Percentiles rank a stretch among this genome's conserved stretches.
Evolutionary conservation across 1,140 invertebrate genomes (phyloP).

Genomic region (Panagrolaimus sp.): DNA sequence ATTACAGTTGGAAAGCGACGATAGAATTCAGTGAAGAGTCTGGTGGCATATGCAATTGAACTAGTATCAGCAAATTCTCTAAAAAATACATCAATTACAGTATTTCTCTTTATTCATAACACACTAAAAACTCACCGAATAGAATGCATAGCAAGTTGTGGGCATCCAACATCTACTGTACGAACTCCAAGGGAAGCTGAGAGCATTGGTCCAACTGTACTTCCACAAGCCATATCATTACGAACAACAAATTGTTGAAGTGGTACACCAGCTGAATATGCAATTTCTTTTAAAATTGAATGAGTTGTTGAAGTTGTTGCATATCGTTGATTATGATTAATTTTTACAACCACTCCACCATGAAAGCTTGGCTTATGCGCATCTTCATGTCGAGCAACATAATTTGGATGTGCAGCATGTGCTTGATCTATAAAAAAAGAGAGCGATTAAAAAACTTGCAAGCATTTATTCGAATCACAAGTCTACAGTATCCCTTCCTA

Average conservation of each 20-base stretch:
- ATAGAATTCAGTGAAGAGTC: conserved; percentile 1
- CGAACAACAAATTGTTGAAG: conserved; percentile 60
- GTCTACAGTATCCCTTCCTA: too few species aligned
- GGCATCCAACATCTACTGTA: conserved; percentile 61
- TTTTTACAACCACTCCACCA: conserved; percentile 62
- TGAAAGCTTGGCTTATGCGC: conserved; percentile 56
- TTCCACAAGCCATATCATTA: conserved; percentile 27
- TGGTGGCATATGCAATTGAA: not conserved
- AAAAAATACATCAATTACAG: too few species aligned
- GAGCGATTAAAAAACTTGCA: too few species aligned
- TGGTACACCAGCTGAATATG: conserved; percentile 41
- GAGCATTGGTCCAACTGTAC: conserved; percentile 63
- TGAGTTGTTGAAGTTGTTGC: conserved; percentile 61
- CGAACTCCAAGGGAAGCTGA: conserved; percentile 60
- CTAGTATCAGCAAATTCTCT: conserved; percentile 3
- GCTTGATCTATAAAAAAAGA: conserved; percentile 18
- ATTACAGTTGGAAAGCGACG: not conserved
- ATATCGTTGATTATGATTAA: conserved; percentile 62
- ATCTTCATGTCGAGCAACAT: conserved; percentile 52
- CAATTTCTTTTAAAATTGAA: conserved; percentile 61
- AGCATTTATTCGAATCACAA: too few species aligned
- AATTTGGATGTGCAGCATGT: not conserved
- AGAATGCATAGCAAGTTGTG: conserved; percentile 63
- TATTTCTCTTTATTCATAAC: too few species aligned
- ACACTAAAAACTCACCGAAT: conserved; percentile 45